phyloP scores from a whole-genome alignment of 2,888 invertebrate genomes.

The Leptinotarsa juncta region DNA sequence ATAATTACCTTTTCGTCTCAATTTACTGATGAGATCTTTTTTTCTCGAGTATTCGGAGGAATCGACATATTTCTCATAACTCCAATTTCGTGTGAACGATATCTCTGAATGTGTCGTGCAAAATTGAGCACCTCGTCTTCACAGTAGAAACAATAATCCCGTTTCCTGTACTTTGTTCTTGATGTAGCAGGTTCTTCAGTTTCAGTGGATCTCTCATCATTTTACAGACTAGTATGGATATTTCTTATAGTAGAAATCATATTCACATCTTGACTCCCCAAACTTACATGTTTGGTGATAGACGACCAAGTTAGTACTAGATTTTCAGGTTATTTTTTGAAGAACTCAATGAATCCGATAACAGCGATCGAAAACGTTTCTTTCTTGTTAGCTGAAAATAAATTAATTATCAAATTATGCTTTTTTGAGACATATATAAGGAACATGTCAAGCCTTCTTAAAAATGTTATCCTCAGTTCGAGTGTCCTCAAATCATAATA shows the following conservation, averaged over 20 bases:
- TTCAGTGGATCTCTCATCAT: not conserved
- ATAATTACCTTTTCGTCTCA: slow-evolving; percentile 39
- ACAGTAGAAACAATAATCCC: slow-evolving; percentile 35
- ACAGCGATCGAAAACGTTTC: not conserved
- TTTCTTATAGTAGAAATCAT: not conserved
- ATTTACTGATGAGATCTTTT: slow-evolving; percentile 26
- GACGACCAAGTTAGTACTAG: not conserved
- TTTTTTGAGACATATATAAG: too few relatives aligned
- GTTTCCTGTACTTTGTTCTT: not conserved
- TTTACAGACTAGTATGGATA: not conserved
- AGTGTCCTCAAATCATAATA: too few relatives aligned
- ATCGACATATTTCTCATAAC: slow-evolving; percentile 28
- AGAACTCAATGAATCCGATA: not conserved
- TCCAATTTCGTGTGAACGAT: slow-evolving; percentile 33
- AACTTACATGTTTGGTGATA: not conserved
- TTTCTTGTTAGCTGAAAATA: not conserved
- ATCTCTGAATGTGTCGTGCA: slow-evolving; percentile 34
- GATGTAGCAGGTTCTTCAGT: not conserved
- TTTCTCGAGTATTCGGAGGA: slow-evolving; percentile 7
- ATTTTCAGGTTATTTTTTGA: not conserved
- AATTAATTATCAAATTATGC: not conserved
- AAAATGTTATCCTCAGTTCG: too few relatives aligned
- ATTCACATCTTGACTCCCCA: not conserved
- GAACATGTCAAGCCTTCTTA: too few relatives aligned
- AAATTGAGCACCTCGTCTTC: slow-evolving; percentile 38